Percentiles rank a stretch among this genome's conserved stretches.
Conservation (phyloP, 2,113 vertebrate species). For the Pygoscelis adeliae region DNA sequence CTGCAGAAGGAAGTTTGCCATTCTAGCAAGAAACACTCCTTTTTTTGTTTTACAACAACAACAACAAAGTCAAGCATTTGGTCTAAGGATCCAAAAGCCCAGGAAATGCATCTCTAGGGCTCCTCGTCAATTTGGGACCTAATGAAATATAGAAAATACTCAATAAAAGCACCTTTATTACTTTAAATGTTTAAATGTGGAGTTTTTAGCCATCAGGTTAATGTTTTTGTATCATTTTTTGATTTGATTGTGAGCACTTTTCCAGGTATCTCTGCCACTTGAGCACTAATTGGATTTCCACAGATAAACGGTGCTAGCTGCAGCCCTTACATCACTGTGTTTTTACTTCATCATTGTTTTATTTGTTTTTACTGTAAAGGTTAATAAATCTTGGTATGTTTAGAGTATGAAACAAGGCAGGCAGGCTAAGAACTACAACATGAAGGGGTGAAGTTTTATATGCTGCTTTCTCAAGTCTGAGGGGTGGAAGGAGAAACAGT, state of each 20-base stretch:
- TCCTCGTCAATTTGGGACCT: slow-evolving; percentile 77
- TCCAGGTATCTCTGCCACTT: slow-evolving; percentile 94
- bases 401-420: slow-evolving; percentile 68
- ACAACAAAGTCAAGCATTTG: slow-evolving; percentile 53
- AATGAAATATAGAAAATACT: slow-evolving; percentile 85
- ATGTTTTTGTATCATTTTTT: slow-evolving; percentile 91
- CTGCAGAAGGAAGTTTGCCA: slow-evolving; percentile 38
- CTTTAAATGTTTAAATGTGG: slow-evolving; percentile 84
- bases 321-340: slow-evolving; percentile 80
- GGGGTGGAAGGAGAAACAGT: background rate
- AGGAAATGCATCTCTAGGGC: slow-evolving; percentile 79
- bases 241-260: slow-evolving; percentile 98
- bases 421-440: background rate
- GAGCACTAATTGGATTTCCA: slow-evolving; percentile 95
- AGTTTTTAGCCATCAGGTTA: slow-evolving; percentile 86
- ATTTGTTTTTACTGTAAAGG: slow-evolving; percentile 87
- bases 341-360: slow-evolving; percentile 81
- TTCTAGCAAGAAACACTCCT: slow-evolving; percentile 66
- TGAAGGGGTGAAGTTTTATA: slow-evolving; percentile 24
- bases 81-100: slow-evolving; percentile 73
- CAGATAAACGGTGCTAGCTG: slow-evolving; percentile 89
- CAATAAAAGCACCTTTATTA: slow-evolving; percentile 85
- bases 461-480: slow-evolving; percentile 37
- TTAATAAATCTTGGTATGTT: slow-evolving; percentile 80
- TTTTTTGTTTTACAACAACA: slow-evolving; percentile 52